Evolutionary conservation across 2,888 invertebrate species (phyloP).

Genomic region (Morpho helenor): DNA sequence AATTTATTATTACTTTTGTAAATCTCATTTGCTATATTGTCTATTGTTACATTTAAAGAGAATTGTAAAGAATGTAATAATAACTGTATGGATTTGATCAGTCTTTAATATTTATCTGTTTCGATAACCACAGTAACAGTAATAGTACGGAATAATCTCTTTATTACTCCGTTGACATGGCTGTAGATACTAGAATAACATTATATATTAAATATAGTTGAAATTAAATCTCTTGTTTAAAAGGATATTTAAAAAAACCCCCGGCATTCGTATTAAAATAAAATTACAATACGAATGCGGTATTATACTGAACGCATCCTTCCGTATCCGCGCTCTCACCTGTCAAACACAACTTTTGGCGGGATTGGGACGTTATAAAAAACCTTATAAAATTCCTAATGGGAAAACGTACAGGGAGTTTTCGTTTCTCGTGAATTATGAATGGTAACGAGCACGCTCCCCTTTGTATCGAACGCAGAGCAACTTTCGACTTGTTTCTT

Average conservation of each 20-base stretch:
- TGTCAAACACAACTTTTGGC: conserved; percentile 54
- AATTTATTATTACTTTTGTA: no score
- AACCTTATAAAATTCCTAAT: conserved; percentile 78
- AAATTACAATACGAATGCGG: conserved; percentile 3
- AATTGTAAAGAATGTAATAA: no score
- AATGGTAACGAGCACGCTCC: conserved; percentile 72
- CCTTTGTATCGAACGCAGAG: conserved; percentile 36
- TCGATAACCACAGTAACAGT: no score
- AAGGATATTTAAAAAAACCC: background rate
- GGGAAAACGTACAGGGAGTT: conserved; percentile 76
- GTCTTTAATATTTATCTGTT: no score
- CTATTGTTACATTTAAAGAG: no score
- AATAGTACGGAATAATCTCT: no score
- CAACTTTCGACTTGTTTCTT: conserved; percentile 68
- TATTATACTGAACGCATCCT: conserved; percentile 17
- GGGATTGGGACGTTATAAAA: conserved; percentile 57
- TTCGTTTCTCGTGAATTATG: conserved; percentile 68
- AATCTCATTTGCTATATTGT: no score
- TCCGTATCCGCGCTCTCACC: conserved; percentile 21
- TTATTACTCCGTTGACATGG: no score
- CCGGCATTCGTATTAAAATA: conserved; percentile 4
- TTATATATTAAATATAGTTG: no score
- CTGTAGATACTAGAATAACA: no score
- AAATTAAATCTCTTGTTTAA: no score
- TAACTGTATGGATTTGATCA: no score